Percentiles rank a stretch among this genome's conserved stretches.
These are phyloP conservation scores for Pomacea canaliculata DNA, from an alignment of 2,888 invertebrate genomes.

Conservation along the genomic window DNA sequence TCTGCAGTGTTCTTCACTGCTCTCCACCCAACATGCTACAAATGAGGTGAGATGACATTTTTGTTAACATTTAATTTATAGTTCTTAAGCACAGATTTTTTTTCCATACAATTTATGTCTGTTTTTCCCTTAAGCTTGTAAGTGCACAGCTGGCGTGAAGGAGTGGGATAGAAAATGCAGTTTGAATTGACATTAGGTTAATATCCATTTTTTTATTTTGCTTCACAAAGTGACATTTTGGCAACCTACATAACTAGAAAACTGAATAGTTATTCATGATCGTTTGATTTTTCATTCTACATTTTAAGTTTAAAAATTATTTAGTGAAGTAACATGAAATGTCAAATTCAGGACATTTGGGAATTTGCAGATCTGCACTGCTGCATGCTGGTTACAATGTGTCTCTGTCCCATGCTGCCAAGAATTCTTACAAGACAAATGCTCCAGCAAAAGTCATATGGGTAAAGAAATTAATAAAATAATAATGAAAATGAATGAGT, in stretches of 20 bases:
- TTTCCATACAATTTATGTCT: neutral
- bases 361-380: constrained; percentile 77
- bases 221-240: no score
- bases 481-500: no score
- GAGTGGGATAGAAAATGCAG: no score
- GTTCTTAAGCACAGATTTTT: neutral
- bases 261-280: no score
- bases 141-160: no score
- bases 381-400: constrained; percentile 82
- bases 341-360: neutral
- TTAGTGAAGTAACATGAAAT: neutral
- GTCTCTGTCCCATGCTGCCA: constrained; percentile 90
- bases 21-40: constrained; percentile 58
- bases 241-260: no score
- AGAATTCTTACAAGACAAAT: constrained; percentile 90
- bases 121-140: neutral
- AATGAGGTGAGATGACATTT: constrained; percentile 74
- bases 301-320: neutral
- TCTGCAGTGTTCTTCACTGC: constrained; percentile 80
- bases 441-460: constrained; percentile 89
- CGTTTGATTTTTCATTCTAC: no score
- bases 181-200: no score
- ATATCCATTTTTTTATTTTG: no score
- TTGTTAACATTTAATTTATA: neutral
- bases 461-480: constrained; percentile 72